phyloP scores from a whole-genome alignment of 2,888 invertebrate species.

The Lepidochitona cinerea region DNA sequence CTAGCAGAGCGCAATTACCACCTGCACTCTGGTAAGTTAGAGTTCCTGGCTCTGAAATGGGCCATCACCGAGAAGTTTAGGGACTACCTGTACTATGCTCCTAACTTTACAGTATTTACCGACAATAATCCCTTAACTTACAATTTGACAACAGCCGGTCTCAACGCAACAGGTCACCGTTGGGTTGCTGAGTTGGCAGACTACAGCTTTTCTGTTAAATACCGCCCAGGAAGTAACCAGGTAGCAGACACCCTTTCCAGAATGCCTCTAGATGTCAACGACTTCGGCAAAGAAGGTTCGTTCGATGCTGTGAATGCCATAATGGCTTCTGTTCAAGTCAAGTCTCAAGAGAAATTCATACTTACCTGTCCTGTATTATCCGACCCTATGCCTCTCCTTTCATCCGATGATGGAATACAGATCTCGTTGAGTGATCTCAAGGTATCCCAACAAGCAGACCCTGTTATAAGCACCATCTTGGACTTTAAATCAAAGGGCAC shows the following conservation, averaged over 20 bases:
- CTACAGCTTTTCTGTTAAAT: slow-evolving; percentile 11
- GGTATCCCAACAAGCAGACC: background rate
- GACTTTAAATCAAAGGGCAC: background rate
- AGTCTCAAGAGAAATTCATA: background rate
- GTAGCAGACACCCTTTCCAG: slow-evolving; percentile 21
- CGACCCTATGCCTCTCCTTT: background rate
- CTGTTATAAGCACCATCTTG: background rate
- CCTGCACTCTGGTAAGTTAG: slow-evolving; percentile 10
- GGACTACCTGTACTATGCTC: slow-evolving; percentile 18
- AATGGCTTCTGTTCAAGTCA: background rate
- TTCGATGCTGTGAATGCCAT: background rate
- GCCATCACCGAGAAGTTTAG: slow-evolving; percentile 19
- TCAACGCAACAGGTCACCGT: slow-evolving; percentile 24
- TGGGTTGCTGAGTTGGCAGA: slow-evolving; percentile 18
- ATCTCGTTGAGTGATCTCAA: no score
- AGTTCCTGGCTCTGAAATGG: slow-evolving; percentile 25
- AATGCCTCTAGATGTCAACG: background rate
- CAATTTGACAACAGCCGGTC: slow-evolving; percentile 14
- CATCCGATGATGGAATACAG: no score
- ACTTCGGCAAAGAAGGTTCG: background rate
- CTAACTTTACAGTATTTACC: background rate
- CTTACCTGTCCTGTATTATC: background rate
- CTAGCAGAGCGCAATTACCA: slow-evolving; percentile 18
- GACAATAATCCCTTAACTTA: slow-evolving; percentile 21
- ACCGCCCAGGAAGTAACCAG: slow-evolving; percentile 10